Conservation (phyloP, 2,113 vertebrate genomes). For the Oceanites oceanicus region DNA sequence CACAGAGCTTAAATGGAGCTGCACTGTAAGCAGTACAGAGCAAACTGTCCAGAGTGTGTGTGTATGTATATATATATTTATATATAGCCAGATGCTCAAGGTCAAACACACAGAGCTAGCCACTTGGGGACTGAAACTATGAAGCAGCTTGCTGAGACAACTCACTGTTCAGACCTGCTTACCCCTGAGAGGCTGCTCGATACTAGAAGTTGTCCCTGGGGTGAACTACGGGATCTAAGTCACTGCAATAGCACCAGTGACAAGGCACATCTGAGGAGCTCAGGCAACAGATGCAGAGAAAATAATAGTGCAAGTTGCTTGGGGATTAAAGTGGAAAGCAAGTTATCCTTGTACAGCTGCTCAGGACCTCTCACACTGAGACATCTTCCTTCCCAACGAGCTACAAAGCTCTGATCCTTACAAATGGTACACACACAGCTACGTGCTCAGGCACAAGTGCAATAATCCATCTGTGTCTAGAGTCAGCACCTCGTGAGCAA, state of each 20-base stretch:
- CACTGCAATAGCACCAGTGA: neutral
- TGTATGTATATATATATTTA: neutral
- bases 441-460: neutral
- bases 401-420: neutral
- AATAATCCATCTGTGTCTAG: neutral
- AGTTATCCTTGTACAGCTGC: neutral
- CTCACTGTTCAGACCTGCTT: neutral
- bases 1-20: constrained; percentile 44
- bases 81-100: constrained; percentile 44
- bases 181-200: neutral
- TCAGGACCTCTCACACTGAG: neutral
- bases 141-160: neutral
- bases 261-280: neutral
- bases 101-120: constrained; percentile 9
- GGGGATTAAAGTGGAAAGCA: neutral
- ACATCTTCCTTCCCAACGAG: neutral
- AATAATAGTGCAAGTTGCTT: neutral
- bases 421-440: neutral
- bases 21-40: constrained; percentile 45
- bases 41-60: neutral
- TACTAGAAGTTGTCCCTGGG: neutral
- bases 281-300: neutral
- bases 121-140: neutral
- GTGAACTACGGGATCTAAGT: neutral
- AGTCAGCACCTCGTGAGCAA: neutral